phyloP scores from a whole-genome alignment of 2,888 invertebrate species.

The Heteromyza rotundicornis region DNA sequence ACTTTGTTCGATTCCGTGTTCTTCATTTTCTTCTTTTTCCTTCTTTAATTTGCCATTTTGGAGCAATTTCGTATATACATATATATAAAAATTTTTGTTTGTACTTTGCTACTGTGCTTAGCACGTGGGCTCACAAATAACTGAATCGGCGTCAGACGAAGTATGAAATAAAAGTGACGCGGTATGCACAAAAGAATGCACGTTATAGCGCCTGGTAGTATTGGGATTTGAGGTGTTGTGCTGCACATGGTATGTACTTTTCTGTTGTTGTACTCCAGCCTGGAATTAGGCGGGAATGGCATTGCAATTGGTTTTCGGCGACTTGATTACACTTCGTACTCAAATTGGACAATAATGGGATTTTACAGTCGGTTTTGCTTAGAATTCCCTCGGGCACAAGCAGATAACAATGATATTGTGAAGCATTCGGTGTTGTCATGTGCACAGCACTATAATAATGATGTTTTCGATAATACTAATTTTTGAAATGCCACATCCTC shows the following conservation, averaged over 20 bases:
- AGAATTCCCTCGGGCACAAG: no score
- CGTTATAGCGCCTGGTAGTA: constrained; percentile 12
- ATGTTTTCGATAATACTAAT: no score
- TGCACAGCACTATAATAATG: no score
- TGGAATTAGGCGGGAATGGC: not conserved
- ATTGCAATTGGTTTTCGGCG: not conserved
- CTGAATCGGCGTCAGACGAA: constrained; percentile 4
- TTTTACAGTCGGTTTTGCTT: no score
- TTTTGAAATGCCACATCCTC: no score
- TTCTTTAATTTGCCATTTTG: not conserved
- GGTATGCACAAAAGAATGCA: not conserved
- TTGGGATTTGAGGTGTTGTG: no score
- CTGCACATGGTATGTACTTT: not conserved
- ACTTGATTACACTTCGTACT: no score
- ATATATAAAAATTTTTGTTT: not conserved
- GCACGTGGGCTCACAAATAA: not conserved
- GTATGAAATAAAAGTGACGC: not conserved
- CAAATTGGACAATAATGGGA: no score
- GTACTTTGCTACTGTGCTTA: not conserved
- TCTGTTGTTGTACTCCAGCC: not conserved
- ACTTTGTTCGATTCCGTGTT: not conserved
- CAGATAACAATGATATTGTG: no score
- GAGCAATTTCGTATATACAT: no score
- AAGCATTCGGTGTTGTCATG: no score
- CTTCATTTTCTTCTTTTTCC: not conserved